Conservation (phyloP, 2,888 invertebrate genomes). For the Podabrus alpinus region DNA sequence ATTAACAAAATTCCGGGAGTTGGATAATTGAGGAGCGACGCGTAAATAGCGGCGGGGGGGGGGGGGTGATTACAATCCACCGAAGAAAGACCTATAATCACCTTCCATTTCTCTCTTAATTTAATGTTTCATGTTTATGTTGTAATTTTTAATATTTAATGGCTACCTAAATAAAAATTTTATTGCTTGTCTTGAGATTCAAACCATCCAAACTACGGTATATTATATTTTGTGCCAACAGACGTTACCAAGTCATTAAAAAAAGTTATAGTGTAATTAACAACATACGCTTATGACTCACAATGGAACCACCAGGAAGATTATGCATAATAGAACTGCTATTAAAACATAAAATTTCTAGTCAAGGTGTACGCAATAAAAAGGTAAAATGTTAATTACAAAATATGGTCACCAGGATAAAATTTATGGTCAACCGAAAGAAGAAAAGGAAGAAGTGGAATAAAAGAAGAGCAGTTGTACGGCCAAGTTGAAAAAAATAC, state of each 20-base stretch:
- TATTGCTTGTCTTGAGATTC: background rate
- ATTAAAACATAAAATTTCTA: background rate
- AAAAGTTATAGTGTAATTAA: background rate
- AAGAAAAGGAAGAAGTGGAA: background rate
- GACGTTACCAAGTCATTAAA: background rate
- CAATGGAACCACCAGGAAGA: background rate
- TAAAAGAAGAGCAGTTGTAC: background rate
- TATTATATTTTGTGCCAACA: background rate
- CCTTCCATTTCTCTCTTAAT: too few relatives aligned
- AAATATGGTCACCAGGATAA: background rate
- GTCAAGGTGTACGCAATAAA: background rate
- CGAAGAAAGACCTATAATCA: too few relatives aligned
- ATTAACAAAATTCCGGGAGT: background rate
- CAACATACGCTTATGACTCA: background rate
- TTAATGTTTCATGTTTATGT: too few relatives aligned
- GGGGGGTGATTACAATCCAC: too few relatives aligned
- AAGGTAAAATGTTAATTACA: background rate
- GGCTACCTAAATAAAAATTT: background rate
- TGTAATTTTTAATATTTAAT: background rate
- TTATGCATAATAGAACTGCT: background rate
- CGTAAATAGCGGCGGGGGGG: too few relatives aligned
- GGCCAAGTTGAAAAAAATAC: background rate
- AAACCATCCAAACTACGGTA: background rate
- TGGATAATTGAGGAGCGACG: background rate
- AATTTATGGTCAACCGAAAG: background rate